phyloP scores from a whole-genome alignment of 1,140 invertebrate genomes.

The Centruroides sculpturatus region DNA sequence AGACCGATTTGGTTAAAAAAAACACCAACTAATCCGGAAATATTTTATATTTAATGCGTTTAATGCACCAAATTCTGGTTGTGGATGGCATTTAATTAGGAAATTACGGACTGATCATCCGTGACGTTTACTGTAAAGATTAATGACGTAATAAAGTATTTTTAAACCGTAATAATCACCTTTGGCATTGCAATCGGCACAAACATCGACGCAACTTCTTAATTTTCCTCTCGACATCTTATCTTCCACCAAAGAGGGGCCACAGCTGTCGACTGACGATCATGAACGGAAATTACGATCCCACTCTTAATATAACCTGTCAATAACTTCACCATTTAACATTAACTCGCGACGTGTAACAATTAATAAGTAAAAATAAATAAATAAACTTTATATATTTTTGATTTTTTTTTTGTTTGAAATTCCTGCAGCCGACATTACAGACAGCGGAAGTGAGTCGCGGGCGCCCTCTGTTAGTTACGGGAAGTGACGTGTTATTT shows the following conservation, averaged over 20 bases:
- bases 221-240: conserved; percentile 60
- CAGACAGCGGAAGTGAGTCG: too few relatives aligned
- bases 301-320: too few relatives aligned
- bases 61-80: background rate
- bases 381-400: too few relatives aligned
- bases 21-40: background rate
- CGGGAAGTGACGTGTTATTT: too few relatives aligned
- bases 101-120: background rate
- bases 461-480: too few relatives aligned
- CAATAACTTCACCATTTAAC: too few relatives aligned
- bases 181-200: conserved; percentile 63
- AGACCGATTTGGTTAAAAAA: background rate
- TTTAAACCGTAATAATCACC: conserved; percentile 36
- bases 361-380: too few relatives aligned
- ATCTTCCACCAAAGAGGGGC: background rate
- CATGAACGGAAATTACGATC: too few relatives aligned
- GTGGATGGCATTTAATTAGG: background rate
- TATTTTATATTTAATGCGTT: background rate
- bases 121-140: background rate
- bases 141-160: background rate
- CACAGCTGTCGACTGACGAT: too few relatives aligned
- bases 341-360: too few relatives aligned
- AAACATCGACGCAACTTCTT: conserved; percentile 52
- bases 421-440: too few relatives aligned
- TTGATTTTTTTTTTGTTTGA: too few relatives aligned